These are phyloP conservation scores for Cnemophilus loriae DNA, from an alignment of 2,113 vertebrate genomes.

Conservation along the genomic window DNA sequence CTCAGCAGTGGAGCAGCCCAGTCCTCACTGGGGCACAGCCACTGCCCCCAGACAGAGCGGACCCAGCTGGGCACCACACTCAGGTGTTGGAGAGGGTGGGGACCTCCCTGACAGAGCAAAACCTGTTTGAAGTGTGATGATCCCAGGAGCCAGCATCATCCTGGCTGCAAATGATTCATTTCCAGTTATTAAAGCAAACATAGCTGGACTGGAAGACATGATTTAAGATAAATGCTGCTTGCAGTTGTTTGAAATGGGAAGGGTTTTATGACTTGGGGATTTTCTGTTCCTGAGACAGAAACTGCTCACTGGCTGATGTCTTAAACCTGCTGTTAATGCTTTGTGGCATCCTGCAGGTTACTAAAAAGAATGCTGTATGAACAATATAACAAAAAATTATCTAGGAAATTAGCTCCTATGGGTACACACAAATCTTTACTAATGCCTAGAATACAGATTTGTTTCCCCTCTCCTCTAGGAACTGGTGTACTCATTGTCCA, in stretches of 20 bases:
- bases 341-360: background rate
- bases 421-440: background rate
- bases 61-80: rapidly evolving
- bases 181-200: background rate
- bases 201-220: background rate
- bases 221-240: background rate
- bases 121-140: background rate
- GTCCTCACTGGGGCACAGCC: background rate
- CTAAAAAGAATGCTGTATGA: background rate
- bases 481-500: background rate
- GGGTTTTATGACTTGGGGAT: background rate
- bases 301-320: background rate
- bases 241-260: background rate
- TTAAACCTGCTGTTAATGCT: background rate
- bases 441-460: background rate
- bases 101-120: background rate
- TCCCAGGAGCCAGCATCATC: background rate
- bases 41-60: background rate
- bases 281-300: background rate
- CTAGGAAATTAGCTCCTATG: background rate
- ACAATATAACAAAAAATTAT: background rate
- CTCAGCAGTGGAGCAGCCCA: background rate
- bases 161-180: background rate
- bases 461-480: background rate
- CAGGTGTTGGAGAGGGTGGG: background rate